phyloP scores from a whole-genome alignment of 2,797 vertebrate genomes.

The Meriones psammophilus region DNA sequence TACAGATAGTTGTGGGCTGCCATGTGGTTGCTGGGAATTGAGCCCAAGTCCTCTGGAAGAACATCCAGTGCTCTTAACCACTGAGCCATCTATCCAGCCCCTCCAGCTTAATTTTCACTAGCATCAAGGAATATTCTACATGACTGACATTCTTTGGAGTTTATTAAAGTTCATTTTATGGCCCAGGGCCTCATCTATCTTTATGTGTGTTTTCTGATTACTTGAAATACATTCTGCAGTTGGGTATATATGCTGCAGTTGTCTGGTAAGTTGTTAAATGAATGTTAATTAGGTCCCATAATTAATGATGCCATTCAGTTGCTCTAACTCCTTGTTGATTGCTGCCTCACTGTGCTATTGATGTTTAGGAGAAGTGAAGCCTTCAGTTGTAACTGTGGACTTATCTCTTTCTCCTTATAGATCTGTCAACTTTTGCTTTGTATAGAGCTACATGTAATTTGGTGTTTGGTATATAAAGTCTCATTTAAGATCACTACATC shows the following conservation, averaged over 20 bases:
- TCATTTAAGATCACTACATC: background rate
- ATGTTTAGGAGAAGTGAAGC: background rate
- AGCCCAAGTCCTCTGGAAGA: too few species aligned
- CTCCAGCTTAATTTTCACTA: slow-evolving; percentile 3
- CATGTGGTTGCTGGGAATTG: too few species aligned
- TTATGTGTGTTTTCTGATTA: background rate
- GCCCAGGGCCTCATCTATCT: background rate
- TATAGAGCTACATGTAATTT: background rate
- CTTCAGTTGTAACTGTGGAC: background rate
- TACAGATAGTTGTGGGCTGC: too few species aligned
- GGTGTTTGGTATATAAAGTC: background rate
- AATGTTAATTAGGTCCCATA: background rate
- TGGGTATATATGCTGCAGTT: background rate
- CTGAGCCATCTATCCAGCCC: too few species aligned
- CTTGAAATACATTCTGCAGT: background rate
- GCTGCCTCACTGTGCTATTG: background rate
- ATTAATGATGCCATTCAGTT: background rate
- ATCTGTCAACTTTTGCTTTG: background rate
- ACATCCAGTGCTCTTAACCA: too few species aligned
- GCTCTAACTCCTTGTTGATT: background rate
- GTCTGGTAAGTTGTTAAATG: background rate
- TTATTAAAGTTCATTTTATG: background rate
- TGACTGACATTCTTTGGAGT: background rate
- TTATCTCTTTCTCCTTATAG: background rate
- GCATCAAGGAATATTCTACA: background rate